phyloP scores from a whole-genome alignment of 1,140 invertebrate species.

The Drosophila guanche region DNA sequence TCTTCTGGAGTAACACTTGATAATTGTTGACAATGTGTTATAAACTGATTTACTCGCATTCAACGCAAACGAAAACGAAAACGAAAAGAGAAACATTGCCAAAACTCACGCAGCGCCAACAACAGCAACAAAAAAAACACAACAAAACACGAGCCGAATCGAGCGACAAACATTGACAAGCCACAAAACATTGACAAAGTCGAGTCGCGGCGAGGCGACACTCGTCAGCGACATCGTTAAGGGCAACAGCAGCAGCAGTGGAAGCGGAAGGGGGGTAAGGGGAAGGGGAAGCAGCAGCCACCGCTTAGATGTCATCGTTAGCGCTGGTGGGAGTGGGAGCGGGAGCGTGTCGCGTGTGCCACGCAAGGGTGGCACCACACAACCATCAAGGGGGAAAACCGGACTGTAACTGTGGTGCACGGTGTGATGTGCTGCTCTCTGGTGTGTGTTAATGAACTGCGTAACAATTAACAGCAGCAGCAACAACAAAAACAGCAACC shows the following conservation, averaged over 20 bases:
- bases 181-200: slow-evolving; percentile 42
- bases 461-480: slow-evolving; percentile 71
- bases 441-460: slow-evolving; percentile 78
- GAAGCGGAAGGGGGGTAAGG: slow-evolving; percentile 17
- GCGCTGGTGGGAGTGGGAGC: slow-evolving; percentile 36
- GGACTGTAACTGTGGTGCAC: slow-evolving; percentile 29
- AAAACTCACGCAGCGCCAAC: slow-evolving; percentile 78
- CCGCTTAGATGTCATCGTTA: slow-evolving; percentile 80
- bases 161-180: slow-evolving; percentile 30
- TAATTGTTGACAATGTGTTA: slow-evolving; percentile 82
- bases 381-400: not conserved
- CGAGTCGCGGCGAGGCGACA: slow-evolving; percentile 38
- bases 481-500: slow-evolving; percentile 40
- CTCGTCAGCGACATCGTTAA: slow-evolving; percentile 64
- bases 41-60: slow-evolving; percentile 81
- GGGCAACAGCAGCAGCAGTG: slow-evolving; percentile 33
- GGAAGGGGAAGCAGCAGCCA: slow-evolving; percentile 37
- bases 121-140: slow-evolving; percentile 5
- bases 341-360: slow-evolving; percentile 69
- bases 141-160: not conserved
- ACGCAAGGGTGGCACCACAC: slow-evolving; percentile 70
- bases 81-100: slow-evolving; percentile 66
- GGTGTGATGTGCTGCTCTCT: slow-evolving; percentile 36
- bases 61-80: slow-evolving; percentile 46
- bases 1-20: slow-evolving; percentile 56